phyloP scores from a whole-genome alignment of 2,113 vertebrate species.

The Cervus canadensis region DNA sequence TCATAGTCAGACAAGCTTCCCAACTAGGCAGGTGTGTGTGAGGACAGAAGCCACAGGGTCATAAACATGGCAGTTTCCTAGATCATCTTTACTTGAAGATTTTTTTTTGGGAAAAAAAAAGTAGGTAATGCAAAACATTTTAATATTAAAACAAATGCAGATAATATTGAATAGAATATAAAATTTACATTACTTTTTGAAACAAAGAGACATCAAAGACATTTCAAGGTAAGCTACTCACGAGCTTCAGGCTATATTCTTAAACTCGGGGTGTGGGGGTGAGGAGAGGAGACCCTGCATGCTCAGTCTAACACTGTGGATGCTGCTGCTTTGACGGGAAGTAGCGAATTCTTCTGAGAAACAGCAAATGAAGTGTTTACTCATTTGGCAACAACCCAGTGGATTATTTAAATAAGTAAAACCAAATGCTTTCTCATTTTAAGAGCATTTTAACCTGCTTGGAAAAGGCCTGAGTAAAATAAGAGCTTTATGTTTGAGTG shows the following conservation, averaged over 20 bases:
- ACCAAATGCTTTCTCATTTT: conserved; percentile 15
- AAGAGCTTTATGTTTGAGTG: conserved; percentile 17
- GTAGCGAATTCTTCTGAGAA: not conserved
- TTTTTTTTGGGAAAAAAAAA: not conserved
- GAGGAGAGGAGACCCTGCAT: not conserved
- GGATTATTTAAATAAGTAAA: not conserved
- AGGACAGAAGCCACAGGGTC: conserved; percentile 54
- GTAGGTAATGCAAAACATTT: conserved; percentile 60
- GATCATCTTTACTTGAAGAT: conserved; percentile 62
- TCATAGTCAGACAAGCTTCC: not conserved
- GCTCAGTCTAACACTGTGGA: not conserved
- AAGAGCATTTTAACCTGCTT: conserved; percentile 21
- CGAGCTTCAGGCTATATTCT: conserved; percentile 7
- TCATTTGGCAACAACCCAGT: conserved; percentile 43
- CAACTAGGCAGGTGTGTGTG: not conserved
- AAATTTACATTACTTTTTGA: conserved; percentile 66
- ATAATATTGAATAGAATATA: conserved; percentile 59
- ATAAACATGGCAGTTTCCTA: conserved; percentile 57
- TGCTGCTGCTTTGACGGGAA: not conserved
- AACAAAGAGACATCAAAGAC: conserved; percentile 56
- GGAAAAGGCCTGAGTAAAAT: conserved; percentile 44
- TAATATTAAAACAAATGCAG: conserved; percentile 63
- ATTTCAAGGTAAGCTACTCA: conserved; percentile 20
- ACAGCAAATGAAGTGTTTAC: conserved; percentile 15
- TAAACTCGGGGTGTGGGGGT: not conserved